Conservation (phyloP, 2,113 vertebrate genomes). For the Eira barbara region DNA sequence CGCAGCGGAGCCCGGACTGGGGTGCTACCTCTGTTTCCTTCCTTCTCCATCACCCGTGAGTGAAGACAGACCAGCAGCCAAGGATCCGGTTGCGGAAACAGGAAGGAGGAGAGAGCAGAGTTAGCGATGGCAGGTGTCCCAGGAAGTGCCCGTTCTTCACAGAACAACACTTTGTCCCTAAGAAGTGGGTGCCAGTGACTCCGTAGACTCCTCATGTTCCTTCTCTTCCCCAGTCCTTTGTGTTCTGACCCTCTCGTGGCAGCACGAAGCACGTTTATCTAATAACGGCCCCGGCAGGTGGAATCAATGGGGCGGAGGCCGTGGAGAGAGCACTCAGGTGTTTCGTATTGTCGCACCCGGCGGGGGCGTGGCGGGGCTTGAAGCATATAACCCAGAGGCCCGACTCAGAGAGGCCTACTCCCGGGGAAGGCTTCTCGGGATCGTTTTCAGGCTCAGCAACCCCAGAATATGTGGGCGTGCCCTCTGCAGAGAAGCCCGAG, state of each 20-base stretch:
- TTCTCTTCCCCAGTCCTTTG: neutral
- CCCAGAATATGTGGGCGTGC: constrained; percentile 47
- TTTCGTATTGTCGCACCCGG: neutral
- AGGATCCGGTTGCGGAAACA: neutral
- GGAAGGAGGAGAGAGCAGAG: neutral
- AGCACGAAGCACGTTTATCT: neutral
- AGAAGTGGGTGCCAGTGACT: neutral
- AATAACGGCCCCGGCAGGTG: neutral
- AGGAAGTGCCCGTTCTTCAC: neutral
- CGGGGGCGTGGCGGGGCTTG: neutral
- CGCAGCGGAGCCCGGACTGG: neutral
- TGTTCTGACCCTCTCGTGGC: neutral
- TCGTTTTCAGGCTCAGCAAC: constrained; percentile 55
- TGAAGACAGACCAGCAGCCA: neutral
- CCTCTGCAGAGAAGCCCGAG: constrained; percentile 54
- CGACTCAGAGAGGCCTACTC: neutral
- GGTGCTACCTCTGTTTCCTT: neutral
- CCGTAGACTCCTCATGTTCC: too few relatives aligned
- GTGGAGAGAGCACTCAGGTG: neutral
- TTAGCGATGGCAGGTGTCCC: neutral
- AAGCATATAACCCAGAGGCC: neutral
- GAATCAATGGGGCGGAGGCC: neutral
- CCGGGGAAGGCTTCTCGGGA: neutral
- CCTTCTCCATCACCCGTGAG: neutral
- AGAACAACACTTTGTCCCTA: neutral